These are phyloP conservation scores for Camelus dromedarius DNA, from an alignment of 2,113 vertebrate species.

Conservation along the genomic window DNA sequence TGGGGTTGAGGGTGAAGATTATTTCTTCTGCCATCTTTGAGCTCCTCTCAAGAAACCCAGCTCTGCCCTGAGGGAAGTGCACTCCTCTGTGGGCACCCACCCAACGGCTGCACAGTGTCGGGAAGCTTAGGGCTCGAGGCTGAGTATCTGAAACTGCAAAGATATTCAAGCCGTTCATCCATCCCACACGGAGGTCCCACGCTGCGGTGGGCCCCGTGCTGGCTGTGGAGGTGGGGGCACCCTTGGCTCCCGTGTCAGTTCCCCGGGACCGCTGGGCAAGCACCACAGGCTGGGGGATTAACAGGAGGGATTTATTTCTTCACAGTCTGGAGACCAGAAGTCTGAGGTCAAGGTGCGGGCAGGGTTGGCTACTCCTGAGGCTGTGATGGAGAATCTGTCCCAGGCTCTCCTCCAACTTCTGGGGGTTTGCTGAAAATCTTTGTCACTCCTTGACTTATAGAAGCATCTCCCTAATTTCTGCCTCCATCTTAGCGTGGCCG, in stretches of 20 bases:
- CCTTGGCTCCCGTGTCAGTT: fast-evolving
- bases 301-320: not conserved
- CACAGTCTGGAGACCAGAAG: not conserved
- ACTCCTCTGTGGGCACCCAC: fast-evolving
- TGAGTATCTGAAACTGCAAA: not conserved
- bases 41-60: not conserved
- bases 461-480: fast-evolving
- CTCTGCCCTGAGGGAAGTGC: not conserved
- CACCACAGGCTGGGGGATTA: fast-evolving
- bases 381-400: no score
- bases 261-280: not conserved
- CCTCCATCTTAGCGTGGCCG: not conserved
- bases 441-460: fast-evolving
- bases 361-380: not conserved
- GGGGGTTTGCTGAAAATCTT: not conserved
- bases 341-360: no score
- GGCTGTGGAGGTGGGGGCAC: not conserved
- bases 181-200: fast-evolving
- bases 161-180: fast-evolving
- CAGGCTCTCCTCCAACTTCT: fast-evolving
- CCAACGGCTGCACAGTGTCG: fast-evolving
- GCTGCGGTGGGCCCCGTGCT: fast-evolving
- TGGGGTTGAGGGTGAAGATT: no score
- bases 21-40: not conserved
- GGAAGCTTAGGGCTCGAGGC: not conserved